Evolutionary conservation across 2,113 vertebrate species (phyloP).

Genomic region (Benitochromis conjunctus): DNA sequence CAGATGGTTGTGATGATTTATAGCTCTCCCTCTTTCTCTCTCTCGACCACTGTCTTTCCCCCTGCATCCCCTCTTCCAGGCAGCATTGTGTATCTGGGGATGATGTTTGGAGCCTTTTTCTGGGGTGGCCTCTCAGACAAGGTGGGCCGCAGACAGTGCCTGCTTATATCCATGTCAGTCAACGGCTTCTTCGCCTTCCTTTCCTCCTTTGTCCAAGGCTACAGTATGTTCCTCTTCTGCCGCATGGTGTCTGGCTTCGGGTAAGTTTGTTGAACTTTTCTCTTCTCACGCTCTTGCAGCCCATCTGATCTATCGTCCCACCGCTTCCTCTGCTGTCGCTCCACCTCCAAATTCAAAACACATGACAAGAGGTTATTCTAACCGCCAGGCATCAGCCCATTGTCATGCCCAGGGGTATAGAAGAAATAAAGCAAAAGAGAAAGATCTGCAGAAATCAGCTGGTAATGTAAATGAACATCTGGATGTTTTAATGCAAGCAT

Average conservation of each 20-base stretch:
- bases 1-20: not conserved
- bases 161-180: constrained; percentile 94
- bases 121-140: constrained; percentile 98
- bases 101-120: constrained; percentile 98
- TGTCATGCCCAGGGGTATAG: not conserved
- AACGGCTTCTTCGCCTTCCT: constrained; percentile 99
- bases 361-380: not conserved
- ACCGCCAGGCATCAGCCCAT: not conserved
- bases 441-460: constrained; percentile 9
- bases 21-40: not conserved
- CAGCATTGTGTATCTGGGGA: constrained; percentile 96
- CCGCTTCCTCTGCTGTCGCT: not conserved
- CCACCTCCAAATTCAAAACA: constrained; percentile 5
- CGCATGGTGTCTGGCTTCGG: constrained; percentile 96
- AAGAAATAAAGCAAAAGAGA: not conserved
- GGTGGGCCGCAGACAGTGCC: constrained; percentile 88
- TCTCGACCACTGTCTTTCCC: not conserved
- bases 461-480: constrained; percentile 26
- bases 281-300: not conserved
- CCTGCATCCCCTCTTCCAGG: constrained; percentile 74
- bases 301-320: not conserved
- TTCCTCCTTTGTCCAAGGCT: constrained; percentile 97
- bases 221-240: constrained; percentile 95
- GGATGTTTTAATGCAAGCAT: not conserved
- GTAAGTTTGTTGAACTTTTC: constrained; percentile 74